Percentiles rank a stretch among this genome's conserved stretches.
These are phyloP conservation scores for Drosophila hydei DNA, from an alignment of 1,140 invertebrate genomes.

Conservation along the genomic window DNA sequence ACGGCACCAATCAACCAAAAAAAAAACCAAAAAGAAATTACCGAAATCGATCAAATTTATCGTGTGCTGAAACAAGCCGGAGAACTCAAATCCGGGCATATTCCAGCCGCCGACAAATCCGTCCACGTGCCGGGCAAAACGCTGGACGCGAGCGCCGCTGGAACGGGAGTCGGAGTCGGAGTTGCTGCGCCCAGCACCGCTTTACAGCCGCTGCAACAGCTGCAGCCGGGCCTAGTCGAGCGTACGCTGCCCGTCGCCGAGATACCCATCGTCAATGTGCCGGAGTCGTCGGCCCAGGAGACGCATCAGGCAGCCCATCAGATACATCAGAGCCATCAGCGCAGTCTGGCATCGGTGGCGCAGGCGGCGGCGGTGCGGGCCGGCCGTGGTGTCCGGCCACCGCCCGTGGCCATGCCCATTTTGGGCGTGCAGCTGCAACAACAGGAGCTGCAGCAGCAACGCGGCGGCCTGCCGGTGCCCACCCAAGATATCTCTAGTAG, in stretches of 20 bases:
- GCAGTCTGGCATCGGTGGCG: constrained; percentile 72
- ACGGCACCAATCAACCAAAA: constrained; percentile 52
- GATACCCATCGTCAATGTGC: constrained; percentile 72
- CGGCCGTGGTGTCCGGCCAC: constrained; percentile 74
- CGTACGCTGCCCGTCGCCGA: constrained; percentile 49
- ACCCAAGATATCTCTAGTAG: constrained; percentile 83
- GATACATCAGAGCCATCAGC: constrained; percentile 23
- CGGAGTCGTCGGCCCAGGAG: constrained; percentile 67
- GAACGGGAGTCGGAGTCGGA: constrained; percentile 19
- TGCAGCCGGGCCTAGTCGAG: constrained; percentile 7
- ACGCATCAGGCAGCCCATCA: constrained; percentile 47
- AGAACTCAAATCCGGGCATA: constrained; percentile 88
- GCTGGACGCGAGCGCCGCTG: constrained; percentile 75
- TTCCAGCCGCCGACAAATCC: constrained; percentile 84
- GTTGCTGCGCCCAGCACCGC: constrained; percentile 27
- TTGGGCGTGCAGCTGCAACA: constrained; percentile 80
- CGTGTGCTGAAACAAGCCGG: constrained; percentile 96
- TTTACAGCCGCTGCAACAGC: constrained; percentile 18
- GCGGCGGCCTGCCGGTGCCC: constrained; percentile 78
- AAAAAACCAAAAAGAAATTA: constrained; percentile 70
- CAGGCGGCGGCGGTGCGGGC: constrained; percentile 66
- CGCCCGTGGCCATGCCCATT: constrained; percentile 80
- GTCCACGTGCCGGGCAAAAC: constrained; percentile 58
- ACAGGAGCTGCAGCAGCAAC: constrained; percentile 81
- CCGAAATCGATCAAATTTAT: constrained; percentile 95